Evolutionary conservation across 2,888 invertebrate genomes (phyloP).

Genomic region (Drosophila tanythrix): DNA sequence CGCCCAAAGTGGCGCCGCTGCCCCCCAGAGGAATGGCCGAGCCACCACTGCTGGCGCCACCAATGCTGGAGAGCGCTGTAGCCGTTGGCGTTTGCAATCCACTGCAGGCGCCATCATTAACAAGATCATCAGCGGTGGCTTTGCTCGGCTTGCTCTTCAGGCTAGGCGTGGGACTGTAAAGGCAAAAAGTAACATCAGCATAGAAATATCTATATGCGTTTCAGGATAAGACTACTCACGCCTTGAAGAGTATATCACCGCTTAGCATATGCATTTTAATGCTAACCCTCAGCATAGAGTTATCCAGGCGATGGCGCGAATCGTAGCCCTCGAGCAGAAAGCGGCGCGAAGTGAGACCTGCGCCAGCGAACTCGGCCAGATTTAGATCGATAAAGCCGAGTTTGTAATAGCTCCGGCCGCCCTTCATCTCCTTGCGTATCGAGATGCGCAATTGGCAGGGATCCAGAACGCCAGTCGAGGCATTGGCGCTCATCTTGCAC

Average conservation of each 20-base stretch:
- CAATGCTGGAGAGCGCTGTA: conserved; percentile 71
- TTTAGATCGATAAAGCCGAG: conserved; percentile 99
- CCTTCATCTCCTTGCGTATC: conserved; percentile 95
- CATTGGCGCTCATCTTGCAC: conserved; percentile 98
- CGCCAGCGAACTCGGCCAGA: conserved; percentile 97
- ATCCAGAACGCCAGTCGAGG: conserved; percentile 97
- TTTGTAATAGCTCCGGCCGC: conserved; percentile 90
- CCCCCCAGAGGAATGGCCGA: conserved; percentile 69
- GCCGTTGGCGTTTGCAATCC: conserved; percentile 83
- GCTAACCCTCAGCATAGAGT: conserved; percentile 96
- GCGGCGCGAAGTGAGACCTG: conserved; percentile 93
- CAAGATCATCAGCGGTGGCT: conserved; percentile 84
- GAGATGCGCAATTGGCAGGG: conserved; percentile 97
- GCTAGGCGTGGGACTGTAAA: conserved; percentile 87
- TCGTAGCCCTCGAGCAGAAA: conserved; percentile 98
- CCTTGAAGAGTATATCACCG: conserved; percentile 98
- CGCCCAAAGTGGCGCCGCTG: conserved; percentile 72
- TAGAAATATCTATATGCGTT: background rate
- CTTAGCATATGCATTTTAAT: conserved; percentile 97
- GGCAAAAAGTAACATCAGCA: background rate
- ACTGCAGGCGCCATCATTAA: conserved; percentile 74
- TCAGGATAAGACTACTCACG: conserved; percentile 88
- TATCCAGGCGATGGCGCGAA: conserved; percentile 95
- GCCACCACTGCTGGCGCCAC: conserved; percentile 68
- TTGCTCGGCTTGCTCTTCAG: conserved; percentile 86